Evolutionary conservation across 2,113 vertebrate species (phyloP), one percentile per base, ranked within the genome.

Genomic region (Pelobates fuscus): DNA sequence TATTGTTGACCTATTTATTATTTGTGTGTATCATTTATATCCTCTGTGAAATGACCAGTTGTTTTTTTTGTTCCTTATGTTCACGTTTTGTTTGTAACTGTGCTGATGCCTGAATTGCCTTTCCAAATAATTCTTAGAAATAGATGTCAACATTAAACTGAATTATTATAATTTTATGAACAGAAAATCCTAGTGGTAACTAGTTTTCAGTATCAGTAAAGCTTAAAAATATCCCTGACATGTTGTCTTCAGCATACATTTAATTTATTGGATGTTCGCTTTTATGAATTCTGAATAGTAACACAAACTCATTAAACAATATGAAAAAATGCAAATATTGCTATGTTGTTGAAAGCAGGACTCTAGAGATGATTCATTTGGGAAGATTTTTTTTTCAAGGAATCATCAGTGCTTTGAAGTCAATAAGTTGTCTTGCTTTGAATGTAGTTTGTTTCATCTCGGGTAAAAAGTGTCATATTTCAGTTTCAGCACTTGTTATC

Each of bases 291-390:
- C 20, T 15, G 61, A 71, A 52, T 61, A 61, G 11, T 61, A 52
- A 61, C 30, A 46, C 29, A 63, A 49, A 63, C 70, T 63, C 61
- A 71, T 71, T 71, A 62, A 71, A 71, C 1, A 8, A 71, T 71
- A 8, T 37, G 29, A 29, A 63, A 71, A 62, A 29, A 62, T 62
- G 58, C 41, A 71, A 27, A 60, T 62, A 30, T 21, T 26, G 23
- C 18, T 30, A 17, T 26, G 8, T 17, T 12, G 58, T 71, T 21
- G 59, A 49, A 71, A 71, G n/a, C 70, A 17, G 23, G 49, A 23
- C 70, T 71, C 70, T 24, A 49, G 59, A 63, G 70, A 71, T 62
- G n/a, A 71, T 52, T 52, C 70, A 62, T 54, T 63, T 2, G 58
- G 59, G 70, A 71, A 49, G 24, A 71, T 52, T 29, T 54, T 64